A percentile compares a stretch with the other conserved stretches of the same genome.
These are phyloP conservation scores for Lycodopsis pacificus DNA, from an alignment of 2,797 vertebrate species.

Conservation along the genomic window DNA sequence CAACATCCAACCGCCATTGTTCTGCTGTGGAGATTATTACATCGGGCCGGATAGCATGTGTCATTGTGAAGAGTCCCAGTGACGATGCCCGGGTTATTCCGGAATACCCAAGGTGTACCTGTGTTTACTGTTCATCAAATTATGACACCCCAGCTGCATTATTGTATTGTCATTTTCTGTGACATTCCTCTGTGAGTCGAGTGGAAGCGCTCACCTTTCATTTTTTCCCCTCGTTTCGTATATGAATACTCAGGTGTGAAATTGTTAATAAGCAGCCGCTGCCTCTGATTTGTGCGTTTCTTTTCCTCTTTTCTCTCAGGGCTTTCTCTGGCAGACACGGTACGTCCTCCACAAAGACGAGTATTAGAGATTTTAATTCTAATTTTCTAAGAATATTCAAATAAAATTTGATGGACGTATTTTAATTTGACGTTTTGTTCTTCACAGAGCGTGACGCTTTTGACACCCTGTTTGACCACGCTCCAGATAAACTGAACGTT, in stretches of 20 bases:
- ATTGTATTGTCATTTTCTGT: conserved; percentile 61
- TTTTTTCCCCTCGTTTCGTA: background rate
- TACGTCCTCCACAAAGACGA: conserved; percentile 75
- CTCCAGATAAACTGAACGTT: conserved; percentile 97
- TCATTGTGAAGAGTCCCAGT: conserved; percentile 28
- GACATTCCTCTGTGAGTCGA: conserved; percentile 73
- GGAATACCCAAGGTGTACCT: conserved; percentile 52
- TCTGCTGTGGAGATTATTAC: conserved; percentile 30
- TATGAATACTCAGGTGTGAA: conserved; percentile 54
- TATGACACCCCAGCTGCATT: conserved; percentile 49
- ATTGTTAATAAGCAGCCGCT: conserved; percentile 37
- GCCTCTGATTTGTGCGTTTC: conserved; percentile 15
- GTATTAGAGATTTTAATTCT: background rate
- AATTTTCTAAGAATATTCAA: background rate
- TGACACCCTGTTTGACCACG: conserved; percentile 97
- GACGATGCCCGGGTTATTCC: conserved; percentile 53
- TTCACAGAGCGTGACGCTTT: conserved; percentile 94
- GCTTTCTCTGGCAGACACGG: conserved; percentile 97
- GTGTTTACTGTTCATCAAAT: conserved; percentile 69
- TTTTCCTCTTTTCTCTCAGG: conserved; percentile 71
- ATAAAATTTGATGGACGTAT: background rate
- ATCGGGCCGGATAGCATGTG: conserved; percentile 56
- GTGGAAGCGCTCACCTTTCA: conserved; percentile 40
- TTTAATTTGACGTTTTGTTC: conserved; percentile 8
- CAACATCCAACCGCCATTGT: conserved; percentile 44